Base-by-base conservation (phyloP, 2,797 vertebrate genomes). In the Cyclura pinguis region DNA sequence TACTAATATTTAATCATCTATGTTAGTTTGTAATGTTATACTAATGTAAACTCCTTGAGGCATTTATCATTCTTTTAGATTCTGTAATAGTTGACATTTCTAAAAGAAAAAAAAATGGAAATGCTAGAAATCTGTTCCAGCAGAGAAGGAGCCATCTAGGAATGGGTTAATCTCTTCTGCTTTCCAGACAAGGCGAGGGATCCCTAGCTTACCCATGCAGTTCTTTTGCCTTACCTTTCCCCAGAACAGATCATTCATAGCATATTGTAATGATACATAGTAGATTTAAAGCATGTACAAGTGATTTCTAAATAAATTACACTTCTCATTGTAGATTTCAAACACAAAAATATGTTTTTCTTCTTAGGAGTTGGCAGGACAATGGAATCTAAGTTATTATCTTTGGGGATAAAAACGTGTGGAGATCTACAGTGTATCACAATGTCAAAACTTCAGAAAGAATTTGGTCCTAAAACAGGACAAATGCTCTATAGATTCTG, bases 401-500 rank as follows among this genome's bases (percentile, higher is more conserved):
- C 97, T 88, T 96, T 99, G 93, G 98, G 98, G 80, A 98, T 99
- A 95, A 98, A 96, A 95, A 98, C 98, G 9, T 99, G 99, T 91
- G 98, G 99, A 88, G 98, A 99, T 95, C 97, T 99, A 76, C 99
- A 98, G 14, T 98, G 98, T 96, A 96, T 99, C 96, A 97, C 98
- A 88, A 98, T 99, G 95, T 97, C 97, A 94, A 98, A 98, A 93
- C 98, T 99, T 88, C 99, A 99, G 92, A 99, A 98, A 96, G 99
- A 98, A 96, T 99, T 99, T 95, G 99, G 99, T 74, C 98, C 99
- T 10, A 98, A 99, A 92, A 99, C 98, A 0, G 99, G 99, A 86
- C 98, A 99, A 72, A 99, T 98, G 78, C 97, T 99, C 14, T 99
- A 99, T 93, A 98, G 99, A 88, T 99, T 99, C 96, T 99, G 98